Percentiles rank a stretch among this genome's conserved stretches.
These are phyloP conservation scores for Neogale vison DNA, from an alignment of 2,113 vertebrate genomes.

Conservation along the genomic window DNA sequence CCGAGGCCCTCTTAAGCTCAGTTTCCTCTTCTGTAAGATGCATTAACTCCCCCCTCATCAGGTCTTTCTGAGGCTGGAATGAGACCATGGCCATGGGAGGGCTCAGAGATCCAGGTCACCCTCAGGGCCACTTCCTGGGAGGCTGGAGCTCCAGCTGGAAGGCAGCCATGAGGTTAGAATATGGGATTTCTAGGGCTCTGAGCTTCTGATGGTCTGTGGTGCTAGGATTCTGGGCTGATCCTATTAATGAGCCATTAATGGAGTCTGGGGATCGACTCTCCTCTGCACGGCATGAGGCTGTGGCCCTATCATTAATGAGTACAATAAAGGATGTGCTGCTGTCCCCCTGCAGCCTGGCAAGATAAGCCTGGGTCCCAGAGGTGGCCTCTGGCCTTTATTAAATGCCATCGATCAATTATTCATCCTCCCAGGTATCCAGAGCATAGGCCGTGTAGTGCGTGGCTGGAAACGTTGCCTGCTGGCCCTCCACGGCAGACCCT, in stretches of 20 bases:
- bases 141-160: neutral
- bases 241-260: neutral
- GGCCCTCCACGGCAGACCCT: neutral
- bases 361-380: neutral
- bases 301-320: neutral
- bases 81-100: neutral
- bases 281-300: neutral
- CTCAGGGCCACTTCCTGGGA: neutral
- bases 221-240: neutral
- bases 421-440: neutral
- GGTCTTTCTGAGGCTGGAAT: neutral
- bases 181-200: neutral
- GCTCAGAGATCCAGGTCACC: neutral
- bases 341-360: neutral
- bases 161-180: neutral
- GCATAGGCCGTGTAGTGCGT: neutral
- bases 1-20: neutral
- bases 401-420: conserved; percentile 47
- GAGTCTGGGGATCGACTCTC: neutral
- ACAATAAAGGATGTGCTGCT: neutral
- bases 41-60: neutral
- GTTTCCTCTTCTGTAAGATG: neutral
- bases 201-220: neutral
- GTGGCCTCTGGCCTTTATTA: conserved; percentile 53
- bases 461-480: neutral